phyloP scores from a whole-genome alignment of 92 coral and sea anemone genomes.

The Umimayanthus kanabou region DNA sequence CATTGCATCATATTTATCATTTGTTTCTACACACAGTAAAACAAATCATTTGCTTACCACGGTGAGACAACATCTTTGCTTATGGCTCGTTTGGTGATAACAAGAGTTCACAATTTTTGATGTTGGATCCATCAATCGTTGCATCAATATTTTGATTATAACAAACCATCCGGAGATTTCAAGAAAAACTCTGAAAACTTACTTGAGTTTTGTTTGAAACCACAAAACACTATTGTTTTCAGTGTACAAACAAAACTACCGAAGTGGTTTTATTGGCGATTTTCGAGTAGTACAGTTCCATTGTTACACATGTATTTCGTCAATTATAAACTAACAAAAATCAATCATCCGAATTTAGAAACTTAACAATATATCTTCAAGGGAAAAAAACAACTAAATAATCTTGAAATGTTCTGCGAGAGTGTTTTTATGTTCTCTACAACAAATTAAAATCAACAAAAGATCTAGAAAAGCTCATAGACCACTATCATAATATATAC shows the following conservation, averaged over 20 bases:
- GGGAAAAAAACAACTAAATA: no score
- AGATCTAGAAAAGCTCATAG: no score
- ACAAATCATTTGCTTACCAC: background rate
- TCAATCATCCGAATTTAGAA: background rate
- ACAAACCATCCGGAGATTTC: background rate
- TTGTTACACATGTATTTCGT: no score
- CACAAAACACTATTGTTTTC: background rate
- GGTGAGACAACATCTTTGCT: background rate
- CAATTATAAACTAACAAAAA: background rate
- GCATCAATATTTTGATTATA: background rate
- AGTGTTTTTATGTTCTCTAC: no score
- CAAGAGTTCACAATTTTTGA: no score
- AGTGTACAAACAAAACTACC: background rate
- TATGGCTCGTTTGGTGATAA: background rate
- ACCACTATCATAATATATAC: no score
- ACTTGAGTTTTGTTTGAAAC: background rate
- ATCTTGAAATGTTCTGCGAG: background rate
- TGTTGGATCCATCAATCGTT: background rate
- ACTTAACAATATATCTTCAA: no score
- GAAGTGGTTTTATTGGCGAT: background rate
- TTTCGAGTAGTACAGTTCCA: background rate
- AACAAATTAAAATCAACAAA: no score
- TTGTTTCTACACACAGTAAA: background rate
- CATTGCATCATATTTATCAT: background rate
- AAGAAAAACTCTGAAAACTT: background rate